Conservation (phyloP, 1,140 invertebrate genomes). For the Odontomachus brunneus region DNA sequence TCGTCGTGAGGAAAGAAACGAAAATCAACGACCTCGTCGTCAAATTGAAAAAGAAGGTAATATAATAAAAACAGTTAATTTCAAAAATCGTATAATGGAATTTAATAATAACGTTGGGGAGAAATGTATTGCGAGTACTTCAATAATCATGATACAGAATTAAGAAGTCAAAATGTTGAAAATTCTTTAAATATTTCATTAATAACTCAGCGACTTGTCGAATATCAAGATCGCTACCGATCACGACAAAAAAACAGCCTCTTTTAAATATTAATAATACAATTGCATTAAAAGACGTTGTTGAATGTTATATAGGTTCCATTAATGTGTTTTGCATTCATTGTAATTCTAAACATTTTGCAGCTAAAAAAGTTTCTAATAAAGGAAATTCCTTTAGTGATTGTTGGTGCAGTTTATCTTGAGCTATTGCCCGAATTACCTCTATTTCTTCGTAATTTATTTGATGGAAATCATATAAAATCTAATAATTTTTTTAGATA, state of each 20-base stretch:
- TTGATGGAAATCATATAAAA: constrained; percentile 2
- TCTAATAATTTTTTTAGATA: not conserved
- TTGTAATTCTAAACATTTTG: too few species aligned
- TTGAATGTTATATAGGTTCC: constrained; percentile 1
- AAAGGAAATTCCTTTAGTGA: not conserved
- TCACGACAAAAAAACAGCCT: not conserved
- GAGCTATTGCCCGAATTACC: not conserved
- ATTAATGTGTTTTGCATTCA: not conserved
- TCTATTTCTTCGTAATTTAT: not conserved
- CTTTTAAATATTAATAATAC: constrained; percentile 3
- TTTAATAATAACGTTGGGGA: not conserved
- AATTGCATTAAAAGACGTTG: constrained; percentile 2
- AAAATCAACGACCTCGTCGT: too few species aligned
- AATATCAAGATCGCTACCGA: not conserved
- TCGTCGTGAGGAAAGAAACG: too few species aligned
- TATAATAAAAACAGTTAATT: too few species aligned
- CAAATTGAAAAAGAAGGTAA: too few species aligned
- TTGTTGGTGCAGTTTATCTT: not conserved
- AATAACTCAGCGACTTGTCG: not conserved
- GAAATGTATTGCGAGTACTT: not conserved
- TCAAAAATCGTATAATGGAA: too few species aligned
- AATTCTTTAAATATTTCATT: not conserved
- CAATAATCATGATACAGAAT: not conserved
- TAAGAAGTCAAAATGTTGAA: not conserved
- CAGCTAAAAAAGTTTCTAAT: not conserved